Percentiles rank a stretch among this genome's conserved stretches.
phyloP scores from a whole-genome alignment of 2,113 vertebrate species.

The Poecilia latipinna region DNA sequence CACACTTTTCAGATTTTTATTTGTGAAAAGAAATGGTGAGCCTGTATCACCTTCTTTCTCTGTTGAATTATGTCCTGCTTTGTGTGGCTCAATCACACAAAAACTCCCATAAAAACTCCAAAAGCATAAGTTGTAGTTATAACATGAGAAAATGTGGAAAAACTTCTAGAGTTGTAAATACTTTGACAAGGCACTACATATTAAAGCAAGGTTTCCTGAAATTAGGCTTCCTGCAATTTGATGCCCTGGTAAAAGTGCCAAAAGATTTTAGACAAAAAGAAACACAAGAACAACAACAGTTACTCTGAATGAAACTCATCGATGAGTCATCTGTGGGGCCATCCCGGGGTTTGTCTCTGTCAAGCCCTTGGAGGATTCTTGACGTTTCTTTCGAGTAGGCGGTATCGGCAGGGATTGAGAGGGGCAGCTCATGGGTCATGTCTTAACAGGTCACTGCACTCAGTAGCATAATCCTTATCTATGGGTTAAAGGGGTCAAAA shows the following conservation, averaged over 20 bases:
- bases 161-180: neutral
- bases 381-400: constrained; percentile 49
- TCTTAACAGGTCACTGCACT: constrained; percentile 69
- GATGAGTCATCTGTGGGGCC: constrained; percentile 71
- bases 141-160: neutral
- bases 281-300: constrained; percentile 28
- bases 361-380: constrained; percentile 53
- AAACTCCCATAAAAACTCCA: neutral
- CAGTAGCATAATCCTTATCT: constrained; percentile 54
- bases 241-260: constrained; percentile 10
- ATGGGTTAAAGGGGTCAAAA: constrained; percentile 56
- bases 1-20: neutral
- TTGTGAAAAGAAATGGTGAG: neutral
- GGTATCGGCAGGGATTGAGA: constrained; percentile 31
- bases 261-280: neutral
- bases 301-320: constrained; percentile 61
- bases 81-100: neutral
- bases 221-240: constrained; percentile 15
- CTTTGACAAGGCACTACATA: neutral
- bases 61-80: neutral
- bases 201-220: constrained; percentile 26
- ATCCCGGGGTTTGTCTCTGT: constrained; percentile 54
- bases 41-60: neutral
- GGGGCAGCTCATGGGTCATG: constrained; percentile 63
- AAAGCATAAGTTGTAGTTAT: neutral